Evolutionary conservation across 2,797 vertebrate genomes (phyloP), one percentile per base, ranked within the genome.

Genomic region (Rhinophrynus dorsalis): DNA sequence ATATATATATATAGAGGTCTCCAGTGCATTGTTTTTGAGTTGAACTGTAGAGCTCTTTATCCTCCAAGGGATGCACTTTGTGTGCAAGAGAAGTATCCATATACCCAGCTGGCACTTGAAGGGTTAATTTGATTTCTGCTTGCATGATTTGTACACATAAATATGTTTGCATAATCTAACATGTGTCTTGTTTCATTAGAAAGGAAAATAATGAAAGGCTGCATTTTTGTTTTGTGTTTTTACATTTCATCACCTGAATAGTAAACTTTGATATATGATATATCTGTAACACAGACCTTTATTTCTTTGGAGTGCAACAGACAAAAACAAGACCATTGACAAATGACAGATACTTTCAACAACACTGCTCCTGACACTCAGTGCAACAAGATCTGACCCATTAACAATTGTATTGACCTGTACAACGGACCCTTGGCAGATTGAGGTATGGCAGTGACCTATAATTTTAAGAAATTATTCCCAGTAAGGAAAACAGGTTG

Each of bases 381-480:
- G 72, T 64, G 70, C 61, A 68, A 68, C 76, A 68, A 64, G 75
- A 80, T 78, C 73, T 82, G 80, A 75, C 51, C 32, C 75, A 66
- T 57, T 77, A 6, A n/a, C 67, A 67, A 75, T 75, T 35, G 0
- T 48, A 74, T 47, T 52, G 78, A 75, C 54, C 78, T 81, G 61
- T 78, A 84, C 48, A 37, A 82, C 79, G 81, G 82, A 80, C 81
- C 76, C 84, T 81, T 89, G 84, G 86, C 82, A 88, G 84, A 75
- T 76, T 89, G 85, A 89, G 86, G 84, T 79, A 77, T 48, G 78
- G 80, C 84, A 88, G 87, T 82, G 84, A 88, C 86, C 90, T 90
- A 87, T 90, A 87, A 91, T 91, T 91, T 88, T 80, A 79, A 85
- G 79, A 90, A 88, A 90, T 90, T 86, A 90, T 89, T 89, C 86